Evolutionary conservation across 2,797 vertebrate genomes (phyloP).

Genomic region (Cryptoblepharus egeriae): DNA sequence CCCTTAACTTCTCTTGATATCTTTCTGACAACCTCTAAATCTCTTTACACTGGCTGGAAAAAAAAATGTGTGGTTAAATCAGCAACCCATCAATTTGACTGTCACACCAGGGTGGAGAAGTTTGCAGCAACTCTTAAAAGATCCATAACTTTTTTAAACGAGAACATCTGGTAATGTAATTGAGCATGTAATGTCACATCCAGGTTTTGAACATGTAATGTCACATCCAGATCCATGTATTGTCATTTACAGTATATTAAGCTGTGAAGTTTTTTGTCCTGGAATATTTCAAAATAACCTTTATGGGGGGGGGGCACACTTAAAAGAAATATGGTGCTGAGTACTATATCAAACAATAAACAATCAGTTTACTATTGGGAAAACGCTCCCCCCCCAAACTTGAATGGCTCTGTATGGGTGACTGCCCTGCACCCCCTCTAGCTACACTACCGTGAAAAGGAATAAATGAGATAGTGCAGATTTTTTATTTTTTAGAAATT

Average conservation of each 20-base stretch:
- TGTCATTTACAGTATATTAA: constrained; percentile 50
- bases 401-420: too few species aligned
- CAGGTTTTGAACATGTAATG: constrained; percentile 58
- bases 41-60: constrained; percentile 69
- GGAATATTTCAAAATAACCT: constrained; percentile 48
- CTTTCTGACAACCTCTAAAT: constrained; percentile 71
- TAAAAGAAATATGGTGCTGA: constrained; percentile 15
- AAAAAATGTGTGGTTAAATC: constrained; percentile 68
- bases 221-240: constrained; percentile 60
- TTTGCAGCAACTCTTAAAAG: constrained; percentile 64
- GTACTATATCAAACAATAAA: constrained; percentile 42
- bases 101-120: constrained; percentile 67
- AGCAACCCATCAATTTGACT: constrained; percentile 74
- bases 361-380: constrained; percentile 46
- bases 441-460: too few species aligned
- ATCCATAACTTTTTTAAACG: constrained; percentile 68
- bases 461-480: constrained; percentile 43
- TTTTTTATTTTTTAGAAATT: constrained; percentile 55
- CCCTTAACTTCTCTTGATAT: constrained; percentile 68
- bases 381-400: too few species aligned
- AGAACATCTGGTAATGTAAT: constrained; percentile 63
- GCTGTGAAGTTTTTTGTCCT: constrained; percentile 54
- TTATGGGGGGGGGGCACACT: neutral
- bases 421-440: too few species aligned
- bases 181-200: constrained; percentile 62